phyloP scores from a whole-genome alignment of 2,888 invertebrate genomes.

The Urechis unicinctus region DNA sequence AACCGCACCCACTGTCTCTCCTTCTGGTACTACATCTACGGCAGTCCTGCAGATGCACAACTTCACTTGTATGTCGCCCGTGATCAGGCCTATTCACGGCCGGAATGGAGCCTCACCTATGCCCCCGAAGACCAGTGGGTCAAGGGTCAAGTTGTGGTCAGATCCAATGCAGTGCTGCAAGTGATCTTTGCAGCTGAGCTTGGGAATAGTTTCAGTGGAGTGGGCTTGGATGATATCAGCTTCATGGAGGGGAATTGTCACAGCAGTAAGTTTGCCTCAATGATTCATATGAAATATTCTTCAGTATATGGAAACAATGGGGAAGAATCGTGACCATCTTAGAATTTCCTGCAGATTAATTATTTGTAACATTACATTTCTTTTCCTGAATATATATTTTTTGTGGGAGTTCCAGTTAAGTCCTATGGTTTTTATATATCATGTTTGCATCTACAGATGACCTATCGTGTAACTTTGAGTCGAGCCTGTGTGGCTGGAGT shows the following conservation, averaged over 20 bases:
- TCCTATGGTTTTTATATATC: no score
- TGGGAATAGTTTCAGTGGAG: conserved; percentile 18
- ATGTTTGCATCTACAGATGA: conserved; percentile 17
- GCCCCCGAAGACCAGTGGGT: conserved; percentile 15
- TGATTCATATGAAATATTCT: no score
- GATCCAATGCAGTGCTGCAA: conserved; percentile 6
- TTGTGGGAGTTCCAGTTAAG: no score
- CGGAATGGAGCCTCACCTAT: conserved; percentile 19
- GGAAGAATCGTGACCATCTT: no score
- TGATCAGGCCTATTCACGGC: conserved; percentile 17
- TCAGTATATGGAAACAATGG: no score
- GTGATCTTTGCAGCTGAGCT: conserved; percentile 20
- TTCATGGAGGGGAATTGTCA: conserved; percentile 17
- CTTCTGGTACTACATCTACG: conserved; percentile 24
- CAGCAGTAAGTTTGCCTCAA: conserved; percentile 20
- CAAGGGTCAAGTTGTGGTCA: conserved; percentile 17
- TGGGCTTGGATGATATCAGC: conserved; percentile 24
- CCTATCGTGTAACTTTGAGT: conserved; percentile 24
- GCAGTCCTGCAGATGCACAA: conserved; percentile 11
- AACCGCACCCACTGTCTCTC: conserved; percentile 16
- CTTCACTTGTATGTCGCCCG: conserved; percentile 18
- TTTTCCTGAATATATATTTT: no score
- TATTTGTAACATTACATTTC: no score
- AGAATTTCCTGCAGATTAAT: no score
- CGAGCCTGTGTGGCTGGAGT: conserved; percentile 19